These are phyloP conservation scores for Campaea margaritaria DNA, from an alignment of 2,888 invertebrate genomes.

Conservation along the genomic window DNA sequence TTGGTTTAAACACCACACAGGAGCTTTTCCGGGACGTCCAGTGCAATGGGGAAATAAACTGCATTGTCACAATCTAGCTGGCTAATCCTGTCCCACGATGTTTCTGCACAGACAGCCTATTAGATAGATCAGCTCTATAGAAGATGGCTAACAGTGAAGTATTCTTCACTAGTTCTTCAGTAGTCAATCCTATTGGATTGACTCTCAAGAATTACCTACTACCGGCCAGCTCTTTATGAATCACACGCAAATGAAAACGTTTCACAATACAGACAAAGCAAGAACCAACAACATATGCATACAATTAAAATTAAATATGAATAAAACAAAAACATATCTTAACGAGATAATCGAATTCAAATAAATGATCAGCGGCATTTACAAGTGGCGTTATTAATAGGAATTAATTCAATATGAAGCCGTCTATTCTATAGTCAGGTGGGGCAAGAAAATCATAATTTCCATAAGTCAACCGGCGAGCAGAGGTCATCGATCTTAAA, in stretches of 20 bases:
- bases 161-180: too few species aligned
- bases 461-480: constrained; percentile 81
- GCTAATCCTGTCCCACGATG: too few species aligned
- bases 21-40: too few species aligned
- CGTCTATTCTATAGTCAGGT: constrained; percentile 65
- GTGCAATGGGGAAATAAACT: too few species aligned
- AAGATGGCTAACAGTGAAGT: too few species aligned
- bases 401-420: constrained; percentile 50
- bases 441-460: constrained; percentile 74
- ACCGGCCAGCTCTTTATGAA: not conserved
- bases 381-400: constrained; percentile 45
- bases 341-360: constrained; percentile 21
- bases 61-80: too few species aligned
- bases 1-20: too few species aligned
- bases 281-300: not conserved
- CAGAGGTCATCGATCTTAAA: constrained; percentile 77
- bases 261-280: not conserved
- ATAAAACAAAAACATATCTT: constrained; percentile 3
- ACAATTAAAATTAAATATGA: constrained; percentile 1
- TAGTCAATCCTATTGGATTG: too few species aligned
- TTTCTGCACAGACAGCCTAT: too few species aligned
- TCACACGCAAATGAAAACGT: not conserved
- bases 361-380: constrained; percentile 15
- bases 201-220: too few species aligned
- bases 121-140: too few species aligned